Evolutionary conservation across 2,113 vertebrate species (phyloP).

Genomic region (Phrynocephalus versicolor): DNA sequence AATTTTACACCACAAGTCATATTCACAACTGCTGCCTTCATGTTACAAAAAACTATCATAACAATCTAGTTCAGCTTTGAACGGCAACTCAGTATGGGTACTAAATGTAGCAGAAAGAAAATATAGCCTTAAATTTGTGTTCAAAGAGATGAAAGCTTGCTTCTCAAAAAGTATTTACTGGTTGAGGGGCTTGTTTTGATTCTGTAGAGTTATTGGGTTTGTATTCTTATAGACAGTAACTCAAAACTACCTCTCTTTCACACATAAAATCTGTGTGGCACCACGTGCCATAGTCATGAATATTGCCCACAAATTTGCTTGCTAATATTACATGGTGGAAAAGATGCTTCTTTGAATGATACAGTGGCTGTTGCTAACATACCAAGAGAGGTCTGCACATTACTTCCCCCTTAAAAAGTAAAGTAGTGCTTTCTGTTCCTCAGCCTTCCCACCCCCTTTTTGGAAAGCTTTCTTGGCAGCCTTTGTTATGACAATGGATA

Average conservation of each 20-base stretch:
- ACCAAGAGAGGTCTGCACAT: no score
- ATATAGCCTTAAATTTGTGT: conserved; percentile 65
- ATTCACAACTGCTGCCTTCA: rapidly evolving
- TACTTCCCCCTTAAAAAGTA: no score
- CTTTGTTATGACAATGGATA: no score
- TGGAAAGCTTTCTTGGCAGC: no score
- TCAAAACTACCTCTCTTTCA: not conserved
- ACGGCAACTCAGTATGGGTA: conserved; percentile 44
- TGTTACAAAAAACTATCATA: conserved; percentile 19
- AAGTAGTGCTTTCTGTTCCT: no score
- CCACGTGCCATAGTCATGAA: not conserved
- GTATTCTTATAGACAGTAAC: conserved; percentile 32
- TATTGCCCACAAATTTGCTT: rapidly evolving
- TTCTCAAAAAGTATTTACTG: conserved; percentile 60
- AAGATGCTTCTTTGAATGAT: not conserved
- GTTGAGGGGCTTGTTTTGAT: conserved; percentile 31
- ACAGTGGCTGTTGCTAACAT: not conserved
- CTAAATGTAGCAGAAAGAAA: conserved; percentile 56
- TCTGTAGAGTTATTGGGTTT: conserved; percentile 9
- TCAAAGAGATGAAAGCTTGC: conserved; percentile 61
- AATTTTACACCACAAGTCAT: conserved; percentile 19
- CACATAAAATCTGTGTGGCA: not conserved
- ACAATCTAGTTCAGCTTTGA: conserved; percentile 26
- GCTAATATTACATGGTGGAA: not conserved
- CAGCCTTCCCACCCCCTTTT: no score